A percentile compares a stretch with the other conserved stretches of the same genome.
These are phyloP conservation scores for Myopa testacea DNA, from an alignment of 2,888 invertebrate genomes.

Conservation along the genomic window DNA sequence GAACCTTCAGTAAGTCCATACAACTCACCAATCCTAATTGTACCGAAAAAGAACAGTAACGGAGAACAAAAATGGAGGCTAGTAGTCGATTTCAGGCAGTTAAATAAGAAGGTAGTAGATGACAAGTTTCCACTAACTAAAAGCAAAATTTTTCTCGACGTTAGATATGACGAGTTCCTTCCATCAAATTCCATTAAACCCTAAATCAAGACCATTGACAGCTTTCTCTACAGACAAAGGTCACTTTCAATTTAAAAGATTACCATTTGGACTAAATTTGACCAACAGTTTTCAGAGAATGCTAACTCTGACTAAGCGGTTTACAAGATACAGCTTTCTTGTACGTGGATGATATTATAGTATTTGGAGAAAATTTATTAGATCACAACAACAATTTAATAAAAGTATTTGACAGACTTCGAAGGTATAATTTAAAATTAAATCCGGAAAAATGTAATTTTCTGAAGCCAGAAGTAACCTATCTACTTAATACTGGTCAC, in stretches of 20 bases:
- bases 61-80: slow-evolving; percentile 33
- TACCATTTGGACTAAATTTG: too few species aligned
- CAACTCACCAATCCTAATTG: slow-evolving; percentile 32
- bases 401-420: slow-evolving; percentile 5
- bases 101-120: slow-evolving; percentile 31
- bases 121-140: slow-evolving; percentile 21
- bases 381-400: slow-evolving; percentile 10
- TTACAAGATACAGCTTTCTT: neutral
- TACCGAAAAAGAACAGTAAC: slow-evolving; percentile 29
- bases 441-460: slow-evolving; percentile 5
- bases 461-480: neutral
- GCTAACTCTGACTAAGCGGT: neutral
- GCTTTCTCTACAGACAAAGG: slow-evolving; percentile 29
- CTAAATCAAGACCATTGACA: slow-evolving; percentile 24
- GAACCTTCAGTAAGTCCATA: slow-evolving; percentile 37
- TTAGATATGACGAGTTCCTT: slow-evolving; percentile 34
- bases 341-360: neutral
- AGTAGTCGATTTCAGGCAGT: slow-evolving; percentile 32
- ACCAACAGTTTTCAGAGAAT: slow-evolving; percentile 10
- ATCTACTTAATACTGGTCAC: too few species aligned
- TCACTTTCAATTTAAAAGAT: too few species aligned
- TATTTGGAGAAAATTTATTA: neutral
- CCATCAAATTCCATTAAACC: slow-evolving; percentile 29
- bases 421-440: slow-evolving; percentile 1
- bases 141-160: slow-evolving; percentile 34